Evolutionary conservation across 2,888 invertebrate species (phyloP).

Genomic region (Quadroppia sp.): DNA sequence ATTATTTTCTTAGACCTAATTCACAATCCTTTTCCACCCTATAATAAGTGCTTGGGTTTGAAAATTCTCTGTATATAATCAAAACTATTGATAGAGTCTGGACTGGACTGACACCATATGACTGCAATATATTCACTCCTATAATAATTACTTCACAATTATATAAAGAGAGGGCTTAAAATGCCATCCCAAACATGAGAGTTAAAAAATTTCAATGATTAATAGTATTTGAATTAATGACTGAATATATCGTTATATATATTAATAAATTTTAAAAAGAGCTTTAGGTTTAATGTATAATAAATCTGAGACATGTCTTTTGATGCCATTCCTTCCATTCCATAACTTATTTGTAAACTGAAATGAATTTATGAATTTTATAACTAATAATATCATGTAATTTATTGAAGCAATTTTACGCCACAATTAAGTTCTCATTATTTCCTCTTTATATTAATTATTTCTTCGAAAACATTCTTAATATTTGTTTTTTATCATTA

Average conservation of each 20-base stretch:
- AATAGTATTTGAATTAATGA: neutral
- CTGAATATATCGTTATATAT: neutral
- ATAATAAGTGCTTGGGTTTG: no score
- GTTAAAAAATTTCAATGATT: neutral
- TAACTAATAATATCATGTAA: neutral
- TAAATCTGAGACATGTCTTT: neutral
- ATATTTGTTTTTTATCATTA: neutral
- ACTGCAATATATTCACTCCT: no score
- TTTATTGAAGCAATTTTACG: neutral
- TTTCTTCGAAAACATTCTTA: neutral
- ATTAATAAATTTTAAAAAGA: no score
- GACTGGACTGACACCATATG: no score
- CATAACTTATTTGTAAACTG: neutral
- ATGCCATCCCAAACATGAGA: neutral
- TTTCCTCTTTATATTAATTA: constrained; percentile 29
- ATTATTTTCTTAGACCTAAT: no score
- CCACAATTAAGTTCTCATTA: constrained; percentile 1
- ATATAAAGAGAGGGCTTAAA: neutral
- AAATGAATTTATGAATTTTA: neutral
- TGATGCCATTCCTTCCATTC: neutral
- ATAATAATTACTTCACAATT: no score
- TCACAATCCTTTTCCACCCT: no score
- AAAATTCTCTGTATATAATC: no score
- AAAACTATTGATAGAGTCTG: no score
- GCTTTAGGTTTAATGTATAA: neutral